Percentiles rank a stretch among this genome's conserved stretches.
Conservation (phyloP, 2,888 invertebrate genomes). For the Ceratothoa steindachneri region DNA sequence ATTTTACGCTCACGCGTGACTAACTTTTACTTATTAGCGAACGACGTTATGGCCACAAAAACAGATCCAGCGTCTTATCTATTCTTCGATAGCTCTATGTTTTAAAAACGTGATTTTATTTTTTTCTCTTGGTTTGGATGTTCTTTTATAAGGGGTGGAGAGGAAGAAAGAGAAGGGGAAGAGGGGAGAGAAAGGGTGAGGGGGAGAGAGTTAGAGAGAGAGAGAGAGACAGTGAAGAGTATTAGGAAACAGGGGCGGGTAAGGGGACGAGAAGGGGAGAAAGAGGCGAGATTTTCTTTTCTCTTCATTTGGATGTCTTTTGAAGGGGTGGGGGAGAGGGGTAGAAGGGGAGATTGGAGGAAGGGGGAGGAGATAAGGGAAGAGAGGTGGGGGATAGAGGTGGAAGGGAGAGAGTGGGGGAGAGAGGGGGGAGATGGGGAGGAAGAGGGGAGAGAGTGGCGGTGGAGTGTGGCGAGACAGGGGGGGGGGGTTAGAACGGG, state of each 20-base stretch:
- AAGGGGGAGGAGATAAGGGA: background rate
- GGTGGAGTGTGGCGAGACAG: too few relatives aligned
- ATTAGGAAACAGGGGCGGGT: background rate
- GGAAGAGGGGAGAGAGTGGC: background rate
- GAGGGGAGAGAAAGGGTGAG: background rate
- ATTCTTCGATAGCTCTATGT: too few relatives aligned
- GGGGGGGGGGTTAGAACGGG: too few relatives aligned
- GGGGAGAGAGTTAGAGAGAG: background rate
- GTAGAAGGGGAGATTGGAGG: background rate
- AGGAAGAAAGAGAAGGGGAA: background rate
- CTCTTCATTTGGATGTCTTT: background rate
- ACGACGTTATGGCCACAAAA: too few relatives aligned
- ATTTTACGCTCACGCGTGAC: too few relatives aligned
- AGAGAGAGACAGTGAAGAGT: background rate
- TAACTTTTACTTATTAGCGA: too few relatives aligned
- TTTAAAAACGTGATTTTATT: too few relatives aligned
- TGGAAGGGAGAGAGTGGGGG: background rate
- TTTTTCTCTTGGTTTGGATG: too few relatives aligned
- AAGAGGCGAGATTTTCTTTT: background rate
- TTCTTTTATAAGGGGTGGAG: too few relatives aligned
- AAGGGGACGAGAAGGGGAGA: background rate
- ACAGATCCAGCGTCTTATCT: too few relatives aligned
- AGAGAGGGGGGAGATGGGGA: background rate
- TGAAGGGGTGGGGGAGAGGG: background rate
- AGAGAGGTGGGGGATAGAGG: background rate